A percentile compares a stretch with the other conserved stretches of the same genome.
Conservation (phyloP, 1,140 invertebrate species). For the Luehdorfia chinensis region DNA sequence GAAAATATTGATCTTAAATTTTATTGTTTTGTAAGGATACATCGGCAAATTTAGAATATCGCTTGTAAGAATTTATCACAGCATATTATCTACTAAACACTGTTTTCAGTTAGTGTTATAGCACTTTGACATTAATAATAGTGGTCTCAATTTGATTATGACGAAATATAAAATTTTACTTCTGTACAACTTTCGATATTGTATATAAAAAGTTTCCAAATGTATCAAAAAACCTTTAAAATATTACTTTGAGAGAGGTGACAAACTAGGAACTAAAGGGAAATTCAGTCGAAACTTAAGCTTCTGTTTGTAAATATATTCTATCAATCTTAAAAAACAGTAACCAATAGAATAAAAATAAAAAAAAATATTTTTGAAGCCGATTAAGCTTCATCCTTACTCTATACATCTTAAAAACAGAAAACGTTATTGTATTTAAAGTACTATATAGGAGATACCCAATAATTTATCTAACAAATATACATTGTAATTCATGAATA, state of each 20-base stretch:
- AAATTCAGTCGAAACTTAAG: conserved; percentile 12
- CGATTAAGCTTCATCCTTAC: not conserved
- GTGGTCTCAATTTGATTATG: not conserved
- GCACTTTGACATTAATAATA: not conserved
- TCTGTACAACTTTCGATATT: conserved; percentile 7
- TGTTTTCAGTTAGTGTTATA: conserved; percentile 2
- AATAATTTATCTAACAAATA: conserved; percentile 14
- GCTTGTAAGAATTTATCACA: conserved; percentile 10
- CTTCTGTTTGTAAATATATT: conserved; percentile 15
- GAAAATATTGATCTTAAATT: conserved; percentile 6
- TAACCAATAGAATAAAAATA: not conserved
- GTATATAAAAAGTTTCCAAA: conserved; percentile 15
- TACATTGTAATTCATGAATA: conserved; percentile 14
- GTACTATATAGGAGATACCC: conserved; percentile 13
- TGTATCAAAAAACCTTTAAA: conserved; percentile 12
- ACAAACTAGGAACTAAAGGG: conserved; percentile 13
- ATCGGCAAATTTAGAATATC: conserved; percentile 16
- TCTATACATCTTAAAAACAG: conserved; percentile 3
- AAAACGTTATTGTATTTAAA: conserved; percentile 13
- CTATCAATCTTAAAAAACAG: conserved; percentile 13
- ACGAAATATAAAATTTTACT: conserved; percentile 13
- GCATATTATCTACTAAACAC: conserved; percentile 6
- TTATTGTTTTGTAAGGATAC: conserved; percentile 1
- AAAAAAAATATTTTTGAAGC: not conserved
- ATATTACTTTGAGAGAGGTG: conserved; percentile 8